Percentiles rank a stretch among this genome's conserved stretches.
Conservation (phyloP, 1,140 invertebrate genomes). For the Drosophila kepulauana region DNA sequence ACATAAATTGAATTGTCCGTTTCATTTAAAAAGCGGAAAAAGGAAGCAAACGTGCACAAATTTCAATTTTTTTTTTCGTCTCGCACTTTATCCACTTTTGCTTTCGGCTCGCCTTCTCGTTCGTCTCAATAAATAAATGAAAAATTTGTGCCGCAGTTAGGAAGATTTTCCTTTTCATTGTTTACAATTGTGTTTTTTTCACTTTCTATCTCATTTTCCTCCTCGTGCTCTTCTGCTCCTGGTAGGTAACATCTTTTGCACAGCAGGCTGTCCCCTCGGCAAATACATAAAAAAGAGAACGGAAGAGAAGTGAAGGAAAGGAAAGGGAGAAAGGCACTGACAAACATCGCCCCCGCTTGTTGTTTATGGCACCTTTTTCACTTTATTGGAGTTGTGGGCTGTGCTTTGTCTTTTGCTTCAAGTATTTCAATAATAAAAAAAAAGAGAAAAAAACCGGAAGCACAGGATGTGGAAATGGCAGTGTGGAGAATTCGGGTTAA, state of each 20-base stretch:
- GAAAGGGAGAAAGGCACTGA: slow-evolving; percentile 56
- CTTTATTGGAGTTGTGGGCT: slow-evolving; percentile 76
- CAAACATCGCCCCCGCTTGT: slow-evolving; percentile 48
- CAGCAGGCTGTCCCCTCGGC: slow-evolving; percentile 57
- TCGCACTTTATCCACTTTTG: slow-evolving; percentile 28
- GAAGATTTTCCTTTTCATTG: slow-evolving; percentile 73
- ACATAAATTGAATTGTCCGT: slow-evolving; percentile 81
- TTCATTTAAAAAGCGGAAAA: slow-evolving; percentile 77
- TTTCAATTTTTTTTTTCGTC: slow-evolving; percentile 43
- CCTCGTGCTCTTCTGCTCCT: background rate
- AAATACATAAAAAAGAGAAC: slow-evolving; percentile 33
- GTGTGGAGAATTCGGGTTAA: slow-evolving; percentile 25
- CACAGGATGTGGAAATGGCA: slow-evolving; percentile 12
- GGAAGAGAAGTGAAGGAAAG: background rate
- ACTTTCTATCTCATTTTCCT: slow-evolving; percentile 36
- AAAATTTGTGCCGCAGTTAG: slow-evolving; percentile 76
- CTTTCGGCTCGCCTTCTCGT: slow-evolving; percentile 49
- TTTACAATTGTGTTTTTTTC: slow-evolving; percentile 75
- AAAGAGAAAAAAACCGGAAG: slow-evolving; percentile 1
- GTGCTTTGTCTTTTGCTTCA: slow-evolving; percentile 59
- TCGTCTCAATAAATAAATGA: slow-evolving; percentile 80
- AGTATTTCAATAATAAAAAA: slow-evolving; percentile 73
- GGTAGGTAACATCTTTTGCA: slow-evolving; percentile 40
- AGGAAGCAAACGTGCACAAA: slow-evolving; percentile 63
- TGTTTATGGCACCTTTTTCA: slow-evolving; percentile 81